Base-by-base conservation (phyloP, 1,140 invertebrate species). In the Hydropsyche tenuis region DNA sequence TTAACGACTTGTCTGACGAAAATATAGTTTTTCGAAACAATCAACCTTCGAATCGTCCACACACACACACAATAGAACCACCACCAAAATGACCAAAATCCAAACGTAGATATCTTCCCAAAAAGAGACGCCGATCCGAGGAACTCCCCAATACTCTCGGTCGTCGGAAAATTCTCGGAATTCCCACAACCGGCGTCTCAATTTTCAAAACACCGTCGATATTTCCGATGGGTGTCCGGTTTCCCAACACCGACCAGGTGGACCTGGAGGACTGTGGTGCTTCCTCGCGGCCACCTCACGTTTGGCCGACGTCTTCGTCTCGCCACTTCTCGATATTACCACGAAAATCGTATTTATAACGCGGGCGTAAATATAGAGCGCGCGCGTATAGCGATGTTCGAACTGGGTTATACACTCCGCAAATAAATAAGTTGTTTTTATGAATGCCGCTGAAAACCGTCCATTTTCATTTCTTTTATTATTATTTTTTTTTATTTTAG, bases 371-470 rank as follows among this genome's bases (percentile, higher is more conserved):
- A 23, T 60, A 23, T 60, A 60, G 4, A 60, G 48, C 48, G 48
- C 22, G 14, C 22, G 25, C 22, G 23, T 60, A 23, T 60, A 60
- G 45, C 11, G 37, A 72, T 63, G 45, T 46, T 74, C 53, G 51
- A 75, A 75, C 74, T 75, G 64, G 53, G 70, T 73, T 72, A 72
- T 68, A 46, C 48, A 69, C 45, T 75, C 64, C 70, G 48, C 74
- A 75, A 75, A 75, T 72, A 73, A 75, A 75, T 64, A 45, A 71
- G 18, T 46, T 64, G 71, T 73, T 73, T 73, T 73, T 66, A 73
- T 73, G 69, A 75, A 76, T 73, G 69, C 43, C 51, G 45, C 30
- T 73, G 75, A 73, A 73, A 72, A 64, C 9, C 64, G 68, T 76
- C 75, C 66, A 64, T 73, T 76, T 71, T 76, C 66, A 76, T 70